Base-by-base conservation (phyloP, 1,140 invertebrate genomes). In the Pseudobourletiella spinata region DNA sequence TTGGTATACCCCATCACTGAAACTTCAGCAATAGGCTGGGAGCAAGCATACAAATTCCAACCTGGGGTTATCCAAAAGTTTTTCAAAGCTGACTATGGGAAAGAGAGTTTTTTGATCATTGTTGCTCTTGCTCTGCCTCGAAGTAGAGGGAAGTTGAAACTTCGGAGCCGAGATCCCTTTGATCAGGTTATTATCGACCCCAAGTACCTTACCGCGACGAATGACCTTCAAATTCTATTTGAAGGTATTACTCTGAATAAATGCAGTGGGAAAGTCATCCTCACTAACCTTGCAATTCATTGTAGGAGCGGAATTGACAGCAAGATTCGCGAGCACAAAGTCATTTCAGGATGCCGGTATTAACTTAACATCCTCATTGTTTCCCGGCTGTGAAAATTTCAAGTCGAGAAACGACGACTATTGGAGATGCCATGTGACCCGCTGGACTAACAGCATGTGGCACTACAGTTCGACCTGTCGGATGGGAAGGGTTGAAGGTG, bases 141-240 rank as follows among this genome's bases (percentile, higher is more conserved):
- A 46, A 68, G 67, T 56, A 24, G 59, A 6, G 69, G 71, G 11
- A 30, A 43, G 14, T 29, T 72, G 26, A 43, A 54, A 6, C 56
- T 72, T 24, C 58, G 25, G 1, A 70, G 63, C 18, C 32, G 35
- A 2, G 30, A 70, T 50, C 64, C 68, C 4, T 1, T 14, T 25
- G 59, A 61, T 16, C 15, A 35, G 3, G 67, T 66, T 15, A n/a
- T 59, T 6, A 67, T 71, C 35, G 63, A 71, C 32, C 66, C 66
- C 18, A 58, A 59, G 25, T 71, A 65, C 55, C 64, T 68, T 2
- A 57, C 48, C 30, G 51, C 70, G 62, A 63, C 59, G 15, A 61
- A 68, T 50, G 70, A 71, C 58, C 25, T 64, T 29, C 39, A 54
- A 29, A 39, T 46, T 2, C 2, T 61, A 16, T 16, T 55, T 4